Conservation (phyloP, 2,888 invertebrate genomes). For the Toxonevra muliebris region DNA sequence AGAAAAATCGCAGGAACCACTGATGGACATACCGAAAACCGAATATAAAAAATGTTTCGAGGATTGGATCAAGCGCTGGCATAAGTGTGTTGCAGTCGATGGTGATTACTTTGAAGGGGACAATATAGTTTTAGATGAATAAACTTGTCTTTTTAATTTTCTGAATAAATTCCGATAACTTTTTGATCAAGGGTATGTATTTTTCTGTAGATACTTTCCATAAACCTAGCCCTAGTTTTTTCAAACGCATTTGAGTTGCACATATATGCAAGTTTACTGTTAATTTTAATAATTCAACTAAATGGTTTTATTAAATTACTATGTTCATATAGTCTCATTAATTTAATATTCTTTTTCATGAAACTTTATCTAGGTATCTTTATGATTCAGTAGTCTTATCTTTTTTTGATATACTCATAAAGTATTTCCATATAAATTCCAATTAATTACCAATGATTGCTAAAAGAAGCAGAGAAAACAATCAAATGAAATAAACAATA, state of each 20-base stretch:
- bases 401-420: neutral
- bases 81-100: no score
- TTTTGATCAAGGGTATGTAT: no score
- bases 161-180: no score
- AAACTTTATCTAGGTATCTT: neutral
- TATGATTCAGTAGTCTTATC: slow-evolving; percentile 4
- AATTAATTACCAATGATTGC: slow-evolving; percentile 1
- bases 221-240: no score
- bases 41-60: no score
- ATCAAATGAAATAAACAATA: neutral
- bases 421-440: neutral
- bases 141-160: no score
- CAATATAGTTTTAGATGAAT: no score
- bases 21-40: no score
- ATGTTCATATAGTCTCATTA: neutral
- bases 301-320: neutral
- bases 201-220: no score
- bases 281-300: neutral
- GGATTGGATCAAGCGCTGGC: no score
- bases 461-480: neutral
- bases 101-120: no score
- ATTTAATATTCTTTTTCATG: neutral
- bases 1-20: no score
- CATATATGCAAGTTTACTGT: slow-evolving; percentile 51
- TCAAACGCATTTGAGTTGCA: slow-evolving; percentile 21